phyloP scores from a whole-genome alignment of 2,797 vertebrate species.

The Carapus acus region DNA sequence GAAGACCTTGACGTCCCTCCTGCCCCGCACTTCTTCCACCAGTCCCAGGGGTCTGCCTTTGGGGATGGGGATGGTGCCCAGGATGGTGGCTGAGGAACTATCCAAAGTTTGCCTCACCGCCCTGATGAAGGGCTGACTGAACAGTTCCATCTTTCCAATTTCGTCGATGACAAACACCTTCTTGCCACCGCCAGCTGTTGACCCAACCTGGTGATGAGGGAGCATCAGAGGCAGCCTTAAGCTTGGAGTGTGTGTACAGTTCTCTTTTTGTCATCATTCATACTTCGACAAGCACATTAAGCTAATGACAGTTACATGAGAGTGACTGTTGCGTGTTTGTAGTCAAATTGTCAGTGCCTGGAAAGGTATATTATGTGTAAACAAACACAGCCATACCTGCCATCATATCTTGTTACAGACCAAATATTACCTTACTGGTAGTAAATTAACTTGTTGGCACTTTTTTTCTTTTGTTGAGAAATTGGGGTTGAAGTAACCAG shows the following conservation, averaged over 20 bases:
- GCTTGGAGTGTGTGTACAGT: neutral
- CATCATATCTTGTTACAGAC: too few relatives aligned
- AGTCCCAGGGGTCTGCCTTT: conserved; percentile 84
- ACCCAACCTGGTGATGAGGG: conserved; percentile 58
- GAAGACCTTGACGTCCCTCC: conserved; percentile 83
- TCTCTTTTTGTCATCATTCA: neutral
- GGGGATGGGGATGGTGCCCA: conserved; percentile 88
- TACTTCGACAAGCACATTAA: neutral
- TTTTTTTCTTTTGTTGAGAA: too few relatives aligned
- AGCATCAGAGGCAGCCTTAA: too few relatives aligned
- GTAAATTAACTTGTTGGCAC: too few relatives aligned
- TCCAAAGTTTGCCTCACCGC: conserved; percentile 77
- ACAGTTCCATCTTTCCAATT: conserved; percentile 97
- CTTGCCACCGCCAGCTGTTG: conserved; percentile 36
- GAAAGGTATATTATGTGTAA: neutral
- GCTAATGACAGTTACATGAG: too few relatives aligned
- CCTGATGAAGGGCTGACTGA: conserved; percentile 88
- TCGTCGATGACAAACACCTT: conserved; percentile 88
- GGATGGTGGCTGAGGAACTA: conserved; percentile 62
- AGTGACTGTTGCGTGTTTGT: neutral
- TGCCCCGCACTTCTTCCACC: conserved; percentile 86
- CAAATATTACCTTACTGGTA: neutral
- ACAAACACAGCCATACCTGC: neutral
- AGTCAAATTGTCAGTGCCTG: neutral
- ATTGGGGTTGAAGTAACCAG: too few relatives aligned